These are phyloP conservation scores for Chelmon rostratus DNA, from an alignment of 2,797 vertebrate species.

Conservation along the genomic window DNA sequence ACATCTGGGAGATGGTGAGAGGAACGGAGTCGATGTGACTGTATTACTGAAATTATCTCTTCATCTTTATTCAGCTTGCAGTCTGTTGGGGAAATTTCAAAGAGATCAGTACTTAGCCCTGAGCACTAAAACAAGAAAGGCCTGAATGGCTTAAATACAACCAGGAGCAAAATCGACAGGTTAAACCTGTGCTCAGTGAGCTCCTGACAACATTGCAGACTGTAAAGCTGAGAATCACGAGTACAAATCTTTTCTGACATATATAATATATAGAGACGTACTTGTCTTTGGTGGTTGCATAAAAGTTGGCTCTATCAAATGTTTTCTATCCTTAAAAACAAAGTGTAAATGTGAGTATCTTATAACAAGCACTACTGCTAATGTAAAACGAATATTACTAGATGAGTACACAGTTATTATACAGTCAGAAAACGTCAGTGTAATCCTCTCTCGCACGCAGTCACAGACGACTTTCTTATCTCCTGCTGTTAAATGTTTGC, in stretches of 20 bases:
- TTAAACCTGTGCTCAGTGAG: slow-evolving; percentile 1
- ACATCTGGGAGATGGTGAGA: slow-evolving; percentile 44
- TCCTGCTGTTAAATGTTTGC: slow-evolving; percentile 75
- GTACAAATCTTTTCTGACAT: neutral
- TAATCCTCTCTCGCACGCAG: neutral
- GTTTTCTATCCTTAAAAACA: neutral
- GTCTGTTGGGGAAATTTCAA: neutral
- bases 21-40: neutral
- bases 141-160: neutral
- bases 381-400: neutral
- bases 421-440: slow-evolving; percentile 1
- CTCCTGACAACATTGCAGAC: neutral
- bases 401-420: neutral
- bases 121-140: neutral
- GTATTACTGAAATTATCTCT: neutral
- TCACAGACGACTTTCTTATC: slow-evolving; percentile 62
- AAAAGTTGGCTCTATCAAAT: neutral
- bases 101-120: neutral
- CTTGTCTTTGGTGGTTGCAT: neutral
- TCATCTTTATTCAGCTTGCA: neutral
- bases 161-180: neutral
- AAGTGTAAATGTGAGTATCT: neutral
- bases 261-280: neutral
- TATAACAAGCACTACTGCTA: neutral
- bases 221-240: neutral